Base-by-base conservation (phyloP, 2,797 vertebrate species). In the Coccyzus lansbergi region DNA sequence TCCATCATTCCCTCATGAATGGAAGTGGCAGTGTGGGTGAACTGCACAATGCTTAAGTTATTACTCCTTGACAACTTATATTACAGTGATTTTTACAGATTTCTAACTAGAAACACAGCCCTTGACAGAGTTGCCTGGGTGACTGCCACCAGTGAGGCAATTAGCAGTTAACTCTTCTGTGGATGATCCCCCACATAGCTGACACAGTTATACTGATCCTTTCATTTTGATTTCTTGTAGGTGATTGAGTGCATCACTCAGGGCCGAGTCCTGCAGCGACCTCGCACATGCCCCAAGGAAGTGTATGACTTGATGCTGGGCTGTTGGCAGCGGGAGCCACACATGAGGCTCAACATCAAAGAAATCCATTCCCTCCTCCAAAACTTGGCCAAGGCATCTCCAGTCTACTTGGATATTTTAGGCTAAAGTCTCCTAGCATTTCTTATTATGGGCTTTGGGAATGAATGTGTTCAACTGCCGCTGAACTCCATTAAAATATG, bases 211-310 rank as follows among this genome's bases (percentile, higher is more conserved):
- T 52, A 13, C 16, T 88, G 58, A 92, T 65, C 29, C 29, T 93
- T 60, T 88, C 17, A 68, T 83, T 92, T 74, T 53, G 91, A 51
- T 97, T 81, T 96, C 82, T 92, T 24, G 1, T 31, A 99, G 99
- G 99, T 99, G 96, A 99, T 99, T 69, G 99, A 99, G 98, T 99
- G 99, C 94, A 99, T 99, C 97, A 99, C 99, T 96, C 99, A 99
- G 97, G 99, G 99, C 82, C 98, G 99, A 93, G 99, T 99, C 89
- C 98, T 99, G 94, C 99, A 99, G 97, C 98, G 99, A 94, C 99
- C 99, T 86, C 98, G 99, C 93, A 99, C 99, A 3, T 99, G 99
- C 97, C 99, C 98, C 46, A 99, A 99, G 96, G 99, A 99, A 97
- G 98, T 99, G 36, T 99, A 99, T 8, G 99, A 99, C 97, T 98